phyloP scores from a whole-genome alignment of 2,797 vertebrate genomes.

The Micropoecilia bifurca region DNA sequence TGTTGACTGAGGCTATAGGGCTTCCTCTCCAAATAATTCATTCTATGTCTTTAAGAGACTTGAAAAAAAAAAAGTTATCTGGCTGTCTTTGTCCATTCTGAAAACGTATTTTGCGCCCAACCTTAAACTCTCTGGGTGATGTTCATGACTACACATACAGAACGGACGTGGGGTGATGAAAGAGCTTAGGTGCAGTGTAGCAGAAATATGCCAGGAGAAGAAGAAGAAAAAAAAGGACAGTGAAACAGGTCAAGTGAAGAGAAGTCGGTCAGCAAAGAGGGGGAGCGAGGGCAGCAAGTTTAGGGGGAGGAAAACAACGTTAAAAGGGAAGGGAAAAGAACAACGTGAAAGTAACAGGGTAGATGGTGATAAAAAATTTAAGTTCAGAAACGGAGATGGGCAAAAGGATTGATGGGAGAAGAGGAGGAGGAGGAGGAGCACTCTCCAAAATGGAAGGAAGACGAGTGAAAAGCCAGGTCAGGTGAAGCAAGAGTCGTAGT shows the following conservation, averaged over 20 bases:
- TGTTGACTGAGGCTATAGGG: neutral
- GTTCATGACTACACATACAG: conserved; percentile 24
- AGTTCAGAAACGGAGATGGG: conserved; percentile 24
- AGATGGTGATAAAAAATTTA: conserved; percentile 51
- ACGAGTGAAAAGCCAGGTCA: conserved; percentile 54
- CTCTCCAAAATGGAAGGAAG: conserved; percentile 56
- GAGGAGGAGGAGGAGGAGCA: neutral
- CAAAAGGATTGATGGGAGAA: neutral
- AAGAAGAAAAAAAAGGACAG: conserved; percentile 20
- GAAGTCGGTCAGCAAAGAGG: conserved; percentile 24
- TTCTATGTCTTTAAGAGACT: neutral
- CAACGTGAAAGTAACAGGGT: conserved; percentile 27
- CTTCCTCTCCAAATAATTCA: neutral
- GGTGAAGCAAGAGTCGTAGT: conserved; percentile 48
- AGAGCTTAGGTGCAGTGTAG: conserved; percentile 46
- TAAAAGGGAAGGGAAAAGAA: conserved; percentile 15
- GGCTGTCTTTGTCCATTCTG: neutral
- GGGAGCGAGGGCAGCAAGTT: conserved; percentile 18
- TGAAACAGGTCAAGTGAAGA: conserved; percentile 68
- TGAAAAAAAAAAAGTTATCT: neutral
- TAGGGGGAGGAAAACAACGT: conserved; percentile 15
- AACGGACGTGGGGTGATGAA: neutral
- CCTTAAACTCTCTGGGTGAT: neutral
- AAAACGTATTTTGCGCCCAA: neutral
- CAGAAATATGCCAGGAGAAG: conserved; percentile 40